Evolutionary conservation across 2,797 vertebrate genomes (phyloP), one percentile per base, ranked within the genome.

Genomic region (Pangasius krempfi): DNA sequence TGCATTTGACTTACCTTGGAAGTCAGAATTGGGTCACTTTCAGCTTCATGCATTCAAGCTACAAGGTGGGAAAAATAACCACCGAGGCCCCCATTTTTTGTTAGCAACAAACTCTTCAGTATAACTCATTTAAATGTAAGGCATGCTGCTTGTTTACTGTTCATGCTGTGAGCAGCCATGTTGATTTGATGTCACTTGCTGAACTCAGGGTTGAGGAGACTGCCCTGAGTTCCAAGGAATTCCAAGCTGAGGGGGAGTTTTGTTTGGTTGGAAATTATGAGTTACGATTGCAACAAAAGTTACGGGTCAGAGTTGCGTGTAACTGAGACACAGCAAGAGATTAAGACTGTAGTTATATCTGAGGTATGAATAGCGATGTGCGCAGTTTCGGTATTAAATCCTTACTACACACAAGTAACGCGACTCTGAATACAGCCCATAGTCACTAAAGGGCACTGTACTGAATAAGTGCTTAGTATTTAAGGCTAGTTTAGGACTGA

Each of bases 391-490:
- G 18, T 12, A 73, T 22, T 73, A 22, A 73, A 75, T 73, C 40
- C 40, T 75, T 9, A 27, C 72, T 75, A 47, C 22, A 75, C 72
- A 47, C 40, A 47, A 0, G 10, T 52, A 50, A n/a, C 50, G 33
- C 47, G 54, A 79, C n/a, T 20, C 16, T 33, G 72, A n/a, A 52
- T 18, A 52, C 47, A 78, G 25, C 44, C 40, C 25, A 47, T 3
- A 47, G 40, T 47, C 70, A 73, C 37, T 47, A 22, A 44, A 92
- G 89, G 92, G 91, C 94, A 92, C 91, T 93, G 91, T 92, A 88
- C 88, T 96, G 94, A 94, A 93, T 44, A 6, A 80, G 86, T 33
- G 94, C 95, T 95, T 94, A 92, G 89, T 89, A 92, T 91, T 93
- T 87, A 90, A 91, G 91, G 92, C 90, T 91, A 90, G 93, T 94